Evolutionary conservation across 1,140 invertebrate species (phyloP), one percentile per base, ranked within the genome.

Genomic region (Pinna nobilis): DNA sequence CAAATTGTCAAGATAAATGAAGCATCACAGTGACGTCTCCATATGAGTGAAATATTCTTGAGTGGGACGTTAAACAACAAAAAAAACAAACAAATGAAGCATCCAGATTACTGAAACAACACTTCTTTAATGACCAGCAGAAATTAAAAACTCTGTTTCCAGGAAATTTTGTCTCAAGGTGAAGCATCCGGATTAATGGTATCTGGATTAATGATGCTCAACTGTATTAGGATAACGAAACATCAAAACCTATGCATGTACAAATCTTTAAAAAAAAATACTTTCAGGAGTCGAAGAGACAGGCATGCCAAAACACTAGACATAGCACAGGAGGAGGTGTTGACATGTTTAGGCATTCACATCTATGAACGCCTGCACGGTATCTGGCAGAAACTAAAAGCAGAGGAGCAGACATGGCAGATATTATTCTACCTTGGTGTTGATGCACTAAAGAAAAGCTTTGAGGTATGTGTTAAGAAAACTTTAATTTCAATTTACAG

Each of bases 311-410:
- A 97, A 90, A 97, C 96, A 9, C 88, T 97, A 74, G 96, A 97
- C 91, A 96, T 97, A 82, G 96, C 96, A 80, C 96, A 98, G 90
- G 96, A 97, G 89, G 96, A 98, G 90, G 96, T 97, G 50, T 90
- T 98, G 64, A 97, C 95, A 0, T 97, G 96, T 87, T 91, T 97
- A 53, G 96, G 96, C 15, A 94, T 97, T 87, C 96, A 95, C 88
- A 93, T 97, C 63, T 95, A 96, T 83, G 95, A 97, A 85, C 90
- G 95, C 53, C 90, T 98, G 18, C 94, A 96, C 87, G 92, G 93
- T 74, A 94, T 97, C 67, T 94, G 95, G 81, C 92, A 96, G 70
- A 93, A 95, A 66, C 90, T 97, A 76, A 92, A 93, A 65, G 95
- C 96, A 87, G 95, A 97, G 88, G 95, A 97, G 87, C 94, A 94